These are phyloP conservation scores for Bos taurus DNA, from an alignment of 2,113 vertebrate species.

Conservation along the genomic window DNA sequence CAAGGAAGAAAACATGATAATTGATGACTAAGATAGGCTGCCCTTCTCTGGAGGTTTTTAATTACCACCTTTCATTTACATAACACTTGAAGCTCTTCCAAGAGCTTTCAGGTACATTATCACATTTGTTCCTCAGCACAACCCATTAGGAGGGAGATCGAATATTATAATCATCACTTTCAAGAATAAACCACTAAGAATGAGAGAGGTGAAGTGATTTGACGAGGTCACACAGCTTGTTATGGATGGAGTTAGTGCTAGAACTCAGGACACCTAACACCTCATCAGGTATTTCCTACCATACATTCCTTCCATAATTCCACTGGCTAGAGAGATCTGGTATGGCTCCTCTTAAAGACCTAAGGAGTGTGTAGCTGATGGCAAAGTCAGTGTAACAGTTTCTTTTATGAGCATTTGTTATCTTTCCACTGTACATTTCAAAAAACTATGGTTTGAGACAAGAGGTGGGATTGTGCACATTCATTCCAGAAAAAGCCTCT, in stretches of 20 bases:
- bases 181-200: constrained; percentile 16
- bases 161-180: constrained; percentile 39
- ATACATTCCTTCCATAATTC: not conserved
- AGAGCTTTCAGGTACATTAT: constrained; percentile 69
- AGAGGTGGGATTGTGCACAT: not conserved
- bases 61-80: constrained; percentile 76
- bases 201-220: constrained; percentile 8
- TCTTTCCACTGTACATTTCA: not conserved
- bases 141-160: not conserved
- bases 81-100: constrained; percentile 65
- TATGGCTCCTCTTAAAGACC: not conserved
- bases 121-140: constrained; percentile 47
- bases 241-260: not conserved
- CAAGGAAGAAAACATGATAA: constrained; percentile 72
- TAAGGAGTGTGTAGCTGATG: not conserved
- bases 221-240: not conserved
- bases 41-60: constrained; percentile 69
- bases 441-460: not conserved
- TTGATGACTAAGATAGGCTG: constrained; percentile 65
- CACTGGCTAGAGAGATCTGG: not conserved
- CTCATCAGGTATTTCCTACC: not conserved
- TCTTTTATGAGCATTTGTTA: not conserved
- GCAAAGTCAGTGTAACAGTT: not conserved
- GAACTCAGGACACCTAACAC: not conserved
- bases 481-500: constrained; percentile 24